Evolutionary conservation across 2,888 invertebrate species (phyloP).

Genomic region (Hartigia nigra): DNA sequence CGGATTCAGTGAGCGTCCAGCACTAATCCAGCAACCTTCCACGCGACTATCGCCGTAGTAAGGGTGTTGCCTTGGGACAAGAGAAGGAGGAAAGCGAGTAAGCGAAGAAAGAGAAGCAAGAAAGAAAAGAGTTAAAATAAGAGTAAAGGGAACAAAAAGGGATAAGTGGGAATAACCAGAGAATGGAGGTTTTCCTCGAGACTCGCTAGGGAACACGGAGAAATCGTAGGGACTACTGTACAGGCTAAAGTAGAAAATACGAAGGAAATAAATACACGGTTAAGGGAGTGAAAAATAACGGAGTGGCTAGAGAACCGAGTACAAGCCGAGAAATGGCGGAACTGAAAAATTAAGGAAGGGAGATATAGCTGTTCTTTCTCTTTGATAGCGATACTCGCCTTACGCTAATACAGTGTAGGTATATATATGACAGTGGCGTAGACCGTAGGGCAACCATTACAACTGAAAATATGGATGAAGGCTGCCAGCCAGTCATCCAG

Average conservation of each 20-base stretch:
- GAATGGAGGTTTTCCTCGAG: neutral
- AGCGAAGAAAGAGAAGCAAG: neutral
- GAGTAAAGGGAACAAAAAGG: neutral
- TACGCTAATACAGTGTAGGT: neutral
- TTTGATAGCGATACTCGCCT: neutral
- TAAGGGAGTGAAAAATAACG: slow-evolving; percentile 5
- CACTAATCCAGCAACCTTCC: slow-evolving; percentile 14
- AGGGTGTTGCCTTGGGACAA: slow-evolving; percentile 40
- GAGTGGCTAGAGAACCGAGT: neutral
- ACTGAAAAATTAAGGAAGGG: neutral
- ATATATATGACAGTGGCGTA: neutral
- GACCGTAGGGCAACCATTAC: neutral
- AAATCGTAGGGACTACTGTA: neutral
- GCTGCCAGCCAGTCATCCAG: neutral
- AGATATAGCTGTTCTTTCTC: neutral
- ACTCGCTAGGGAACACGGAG: neutral
- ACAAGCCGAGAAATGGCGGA: neutral
- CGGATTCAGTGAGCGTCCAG: slow-evolving; percentile 21
- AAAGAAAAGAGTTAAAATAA: neutral
- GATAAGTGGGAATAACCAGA: neutral
- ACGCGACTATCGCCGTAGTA: slow-evolving; percentile 43
- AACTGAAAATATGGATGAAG: neutral
- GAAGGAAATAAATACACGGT: slow-evolving; percentile 6
- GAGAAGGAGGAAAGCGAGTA: slow-evolving; percentile 29
- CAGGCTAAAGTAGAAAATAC: neutral